Evolutionary conservation across 2,888 invertebrate species (phyloP).

Genomic region (Baronia brevicornis): DNA sequence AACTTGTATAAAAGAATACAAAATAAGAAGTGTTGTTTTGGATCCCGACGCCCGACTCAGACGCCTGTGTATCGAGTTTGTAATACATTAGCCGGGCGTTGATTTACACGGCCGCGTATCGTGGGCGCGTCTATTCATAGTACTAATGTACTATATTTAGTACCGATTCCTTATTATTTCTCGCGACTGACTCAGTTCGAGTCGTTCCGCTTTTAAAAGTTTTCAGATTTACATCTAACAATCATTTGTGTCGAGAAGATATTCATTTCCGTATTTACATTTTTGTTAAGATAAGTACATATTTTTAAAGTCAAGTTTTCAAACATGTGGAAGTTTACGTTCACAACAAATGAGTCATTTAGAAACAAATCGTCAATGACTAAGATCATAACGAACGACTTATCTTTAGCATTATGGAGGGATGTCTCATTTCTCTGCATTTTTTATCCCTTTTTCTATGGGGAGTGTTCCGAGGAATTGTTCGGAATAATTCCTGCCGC

Average conservation of each 20-base stretch:
- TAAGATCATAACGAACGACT: too few relatives aligned
- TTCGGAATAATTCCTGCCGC: too few relatives aligned
- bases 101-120: conserved; percentile 64
- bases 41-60: conserved; percentile 18
- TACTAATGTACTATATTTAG: conserved; percentile 71
- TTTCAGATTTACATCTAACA: conserved; percentile 13
- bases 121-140: conserved; percentile 71
- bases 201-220: conserved; percentile 49
- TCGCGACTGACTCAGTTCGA: conserved; percentile 55
- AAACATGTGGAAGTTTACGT: too few relatives aligned
- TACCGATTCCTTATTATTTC: conserved; percentile 68
- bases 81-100: conserved; percentile 68
- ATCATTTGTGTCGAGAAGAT: conserved; percentile 1
- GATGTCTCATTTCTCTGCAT: too few relatives aligned
- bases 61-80: conserved; percentile 47
- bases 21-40: conserved; percentile 23
- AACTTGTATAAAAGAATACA: conserved; percentile 25
- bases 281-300: conserved; percentile 4
- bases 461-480: too few relatives aligned
- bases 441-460: too few relatives aligned
- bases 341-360: too few relatives aligned
- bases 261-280: conserved; percentile 13
- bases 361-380: too few relatives aligned
- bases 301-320: too few relatives aligned
- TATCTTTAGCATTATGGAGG: too few relatives aligned